Evolutionary conservation across 2,888 invertebrate species (phyloP), one percentile per base, ranked within the genome.

Genomic region (Icerya purchasi): DNA sequence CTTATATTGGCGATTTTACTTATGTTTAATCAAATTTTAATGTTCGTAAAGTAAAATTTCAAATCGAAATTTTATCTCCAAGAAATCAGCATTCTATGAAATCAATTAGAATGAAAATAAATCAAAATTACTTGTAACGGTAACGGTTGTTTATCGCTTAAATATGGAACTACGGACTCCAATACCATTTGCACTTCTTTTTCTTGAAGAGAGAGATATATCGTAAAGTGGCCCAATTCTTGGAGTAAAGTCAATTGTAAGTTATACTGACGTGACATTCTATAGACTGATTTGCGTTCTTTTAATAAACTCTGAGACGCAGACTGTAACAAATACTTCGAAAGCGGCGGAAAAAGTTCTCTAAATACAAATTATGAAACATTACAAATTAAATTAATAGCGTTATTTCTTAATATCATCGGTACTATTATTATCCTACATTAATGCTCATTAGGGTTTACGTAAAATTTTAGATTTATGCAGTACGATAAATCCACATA

Each of bases 61-160:
- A n/a, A n/a, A n/a, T n/a, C n/a, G n/a, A n/a, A n/a, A n/a, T n/a
- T n/a, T n/a, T n/a, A n/a, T n/a, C n/a, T n/a, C n/a, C n/a, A n/a
- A n/a, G n/a, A n/a, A n/a, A n/a, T n/a, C n/a, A n/a, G n/a, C n/a
- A n/a, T n/a, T n/a, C n/a, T n/a, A n/a, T n/a, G n/a, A n/a, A n/a
- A n/a, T n/a, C n/a, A n/a, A n/a, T n/a, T n/a, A n/a, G n/a, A n/a
- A n/a, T n/a, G n/a, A n/a, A 24, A 23, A 2, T 24, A 2, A 56
- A 50, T 36, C 36, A 49, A 55, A 61, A 65, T 66, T 67, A 82
- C 83, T 76, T 83, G 83, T 62, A 84, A 70, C 2, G 76, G 74
- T 60, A 73, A 71, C 19, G 83, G 80, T 68, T 84, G 83, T 61
- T 75, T 74, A 60, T 71, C 70, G 62, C 76, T 78, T 23, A 84